A percentile compares a stretch with the other conserved stretches of the same genome.
Evolutionary conservation across 2,888 invertebrate genomes (phyloP).

Genomic region (Oxycera nigricornis): DNA sequence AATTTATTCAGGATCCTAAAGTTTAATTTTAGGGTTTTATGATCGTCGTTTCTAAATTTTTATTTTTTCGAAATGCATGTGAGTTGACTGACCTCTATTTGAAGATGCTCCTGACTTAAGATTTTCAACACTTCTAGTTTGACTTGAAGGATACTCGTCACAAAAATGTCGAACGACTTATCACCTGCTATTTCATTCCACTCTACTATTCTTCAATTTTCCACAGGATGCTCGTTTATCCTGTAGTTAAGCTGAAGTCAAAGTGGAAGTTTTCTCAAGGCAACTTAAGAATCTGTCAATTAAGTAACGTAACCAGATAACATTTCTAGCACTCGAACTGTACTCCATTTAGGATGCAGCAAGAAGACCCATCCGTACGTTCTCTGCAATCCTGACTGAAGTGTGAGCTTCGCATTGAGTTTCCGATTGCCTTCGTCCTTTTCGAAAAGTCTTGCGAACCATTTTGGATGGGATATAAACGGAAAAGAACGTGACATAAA

Average conservation of each 20-base stretch:
- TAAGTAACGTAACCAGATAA: conserved; percentile 43
- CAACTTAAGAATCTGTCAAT: conserved; percentile 44
- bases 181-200: no score
- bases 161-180: no score
- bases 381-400: background rate
- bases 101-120: no score
- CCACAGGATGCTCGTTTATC: background rate
- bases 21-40: no score
- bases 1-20: no score
- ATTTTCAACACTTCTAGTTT: no score
- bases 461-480: background rate
- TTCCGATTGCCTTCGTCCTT: conserved; percentile 3
- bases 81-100: no score
- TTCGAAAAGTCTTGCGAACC: background rate
- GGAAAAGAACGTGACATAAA: conserved; percentile 46
- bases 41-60: no score
- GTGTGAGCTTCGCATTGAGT: background rate
- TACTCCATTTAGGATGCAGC: background rate
- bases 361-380: background rate
- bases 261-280: conserved; percentile 10
- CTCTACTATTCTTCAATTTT: background rate
- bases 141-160: no score
- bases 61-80: no score
- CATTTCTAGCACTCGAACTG: conserved; percentile 22
- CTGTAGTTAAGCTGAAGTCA: background rate